These are phyloP conservation scores for Chelonus insularis DNA, from an alignment of 1,140 invertebrate species.

Conservation along the genomic window DNA sequence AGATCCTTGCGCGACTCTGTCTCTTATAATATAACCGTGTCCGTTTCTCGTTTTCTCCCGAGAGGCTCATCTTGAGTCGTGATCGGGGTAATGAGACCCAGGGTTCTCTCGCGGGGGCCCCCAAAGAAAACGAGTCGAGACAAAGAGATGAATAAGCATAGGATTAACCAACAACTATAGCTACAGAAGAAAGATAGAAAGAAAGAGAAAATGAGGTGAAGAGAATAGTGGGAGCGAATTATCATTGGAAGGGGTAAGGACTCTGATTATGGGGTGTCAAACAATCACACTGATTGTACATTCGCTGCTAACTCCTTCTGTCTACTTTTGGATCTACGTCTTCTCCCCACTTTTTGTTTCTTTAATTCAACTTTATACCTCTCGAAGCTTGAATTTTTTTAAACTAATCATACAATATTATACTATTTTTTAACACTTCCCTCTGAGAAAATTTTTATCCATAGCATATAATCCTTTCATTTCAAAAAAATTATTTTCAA, in stretches of 20 bases:
- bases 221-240: constrained; percentile 13
- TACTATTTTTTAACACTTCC: no score
- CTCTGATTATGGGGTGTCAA: constrained; percentile 62
- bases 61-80: constrained; percentile 53
- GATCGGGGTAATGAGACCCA: constrained; percentile 59
- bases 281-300: constrained; percentile 62
- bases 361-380: constrained; percentile 10
- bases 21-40: constrained; percentile 59
- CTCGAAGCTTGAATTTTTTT: not conserved
- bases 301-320: constrained; percentile 52
- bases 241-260: constrained; percentile 43
- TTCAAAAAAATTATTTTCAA: no score
- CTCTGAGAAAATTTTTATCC: no score
- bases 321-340: constrained; percentile 40
- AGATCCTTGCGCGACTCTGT: constrained; percentile 42
- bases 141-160: constrained; percentile 5
- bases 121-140: not conserved
- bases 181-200: constrained; percentile 35
- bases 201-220: constrained; percentile 22
- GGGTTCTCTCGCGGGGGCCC: constrained; percentile 27
- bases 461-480: no score
- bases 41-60: constrained; percentile 50
- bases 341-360: constrained; percentile 7
- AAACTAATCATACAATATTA: no score
- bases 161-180: constrained; percentile 10